Conservation (phyloP, 2,113 vertebrate species). For the Plotosus lineatus region DNA sequence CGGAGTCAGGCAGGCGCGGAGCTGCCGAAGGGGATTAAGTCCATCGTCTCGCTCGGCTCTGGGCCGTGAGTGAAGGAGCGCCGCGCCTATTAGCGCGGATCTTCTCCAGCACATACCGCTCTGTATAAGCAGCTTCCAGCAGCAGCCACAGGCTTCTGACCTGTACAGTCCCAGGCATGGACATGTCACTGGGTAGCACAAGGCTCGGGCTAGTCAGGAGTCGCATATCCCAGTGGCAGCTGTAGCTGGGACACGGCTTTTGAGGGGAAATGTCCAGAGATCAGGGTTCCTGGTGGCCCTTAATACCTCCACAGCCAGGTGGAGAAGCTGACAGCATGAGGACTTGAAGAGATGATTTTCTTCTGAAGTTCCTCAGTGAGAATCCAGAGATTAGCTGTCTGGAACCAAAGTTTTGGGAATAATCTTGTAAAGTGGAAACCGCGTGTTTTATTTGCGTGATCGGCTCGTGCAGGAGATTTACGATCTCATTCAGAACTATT, state of each 20-base stretch:
- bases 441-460: neutral
- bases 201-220: neutral
- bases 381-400: neutral
- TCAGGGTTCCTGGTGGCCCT: neutral
- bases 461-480: neutral
- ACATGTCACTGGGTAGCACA: neutral
- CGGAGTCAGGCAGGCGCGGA: slow-evolving; percentile 63
- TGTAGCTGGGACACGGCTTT: neutral
- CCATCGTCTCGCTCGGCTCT: slow-evolving; percentile 76
- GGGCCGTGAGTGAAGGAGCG: slow-evolving; percentile 79
- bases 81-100: slow-evolving; percentile 79
- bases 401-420: neutral
- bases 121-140: slow-evolving; percentile 74
- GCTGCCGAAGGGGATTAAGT: slow-evolving; percentile 78
- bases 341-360: neutral
- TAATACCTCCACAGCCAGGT: neutral
- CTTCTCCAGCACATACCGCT: slow-evolving; percentile 66
- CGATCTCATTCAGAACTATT: neutral
- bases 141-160: neutral
- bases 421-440: neutral
- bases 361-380: neutral
- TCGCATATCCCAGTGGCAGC: neutral
- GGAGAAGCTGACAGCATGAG: neutral
- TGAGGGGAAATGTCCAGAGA: neutral
- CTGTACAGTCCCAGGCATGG: neutral